These are phyloP conservation scores for Panurus biarmicus DNA, from an alignment of 2,113 vertebrate genomes.

Conservation along the genomic window DNA sequence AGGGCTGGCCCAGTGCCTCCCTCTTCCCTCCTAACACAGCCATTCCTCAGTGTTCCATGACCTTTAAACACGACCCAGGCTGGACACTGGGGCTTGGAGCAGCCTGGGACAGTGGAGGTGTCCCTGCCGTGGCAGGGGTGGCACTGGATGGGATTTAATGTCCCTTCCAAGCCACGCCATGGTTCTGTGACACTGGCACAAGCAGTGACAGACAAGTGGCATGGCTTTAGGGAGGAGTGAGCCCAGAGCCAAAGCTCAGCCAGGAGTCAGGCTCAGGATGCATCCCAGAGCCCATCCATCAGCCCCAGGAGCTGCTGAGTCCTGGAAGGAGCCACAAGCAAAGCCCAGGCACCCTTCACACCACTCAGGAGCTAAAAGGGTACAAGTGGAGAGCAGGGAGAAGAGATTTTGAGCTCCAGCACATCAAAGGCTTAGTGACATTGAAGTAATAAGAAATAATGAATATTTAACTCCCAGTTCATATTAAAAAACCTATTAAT, in stretches of 20 bases:
- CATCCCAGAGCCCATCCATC: neutral
- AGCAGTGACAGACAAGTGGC: neutral
- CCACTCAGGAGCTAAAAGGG: neutral
- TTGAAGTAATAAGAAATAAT: conserved; percentile 1
- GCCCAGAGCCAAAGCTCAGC: neutral
- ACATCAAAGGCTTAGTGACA: neutral
- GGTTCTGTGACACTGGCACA: no score
- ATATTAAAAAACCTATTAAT: conserved; percentile 7
- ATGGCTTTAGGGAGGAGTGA: neutral
- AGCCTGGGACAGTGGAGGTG: neutral
- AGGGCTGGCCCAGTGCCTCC: neutral
- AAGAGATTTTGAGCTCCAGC: neutral
- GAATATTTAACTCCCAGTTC: conserved; percentile 40
- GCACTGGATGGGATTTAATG: accelerated
- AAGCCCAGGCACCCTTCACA: neutral
- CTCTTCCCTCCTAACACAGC: neutral
- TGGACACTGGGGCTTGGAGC: neutral
- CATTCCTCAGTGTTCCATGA: accelerated
- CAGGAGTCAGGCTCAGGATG: neutral
- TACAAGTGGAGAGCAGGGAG: neutral
- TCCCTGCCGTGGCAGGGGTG: neutral
- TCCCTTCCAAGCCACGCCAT: accelerated
- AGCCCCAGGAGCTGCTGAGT: neutral
- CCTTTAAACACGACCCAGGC: neutral
- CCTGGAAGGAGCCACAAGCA: neutral